A percentile compares a stretch with the other conserved stretches of the same genome.
Evolutionary conservation across 2,797 vertebrate genomes (phyloP).

Genomic region (Ara ararauna): DNA sequence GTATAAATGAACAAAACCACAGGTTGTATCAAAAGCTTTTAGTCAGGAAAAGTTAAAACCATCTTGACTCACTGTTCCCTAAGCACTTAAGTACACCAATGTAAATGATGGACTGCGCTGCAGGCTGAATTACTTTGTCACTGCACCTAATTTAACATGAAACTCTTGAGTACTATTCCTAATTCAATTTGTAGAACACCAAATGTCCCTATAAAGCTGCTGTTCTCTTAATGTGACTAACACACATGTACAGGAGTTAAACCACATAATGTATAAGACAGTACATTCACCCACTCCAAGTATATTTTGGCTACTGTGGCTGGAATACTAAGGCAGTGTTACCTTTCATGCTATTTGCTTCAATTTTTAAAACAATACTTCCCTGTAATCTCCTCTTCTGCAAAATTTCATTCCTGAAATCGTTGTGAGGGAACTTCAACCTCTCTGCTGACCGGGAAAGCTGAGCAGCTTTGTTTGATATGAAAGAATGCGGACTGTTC

Average conservation of each 20-base stretch:
- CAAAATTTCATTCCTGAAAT: neutral
- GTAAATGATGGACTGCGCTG: neutral
- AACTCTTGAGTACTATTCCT: neutral
- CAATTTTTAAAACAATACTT: neutral
- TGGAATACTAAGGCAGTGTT: neutral
- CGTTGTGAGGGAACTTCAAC: neutral
- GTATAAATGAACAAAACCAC: neutral
- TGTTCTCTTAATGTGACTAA: neutral
- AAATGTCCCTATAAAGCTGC: neutral
- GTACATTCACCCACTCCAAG: neutral
- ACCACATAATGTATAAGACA: neutral
- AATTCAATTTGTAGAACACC: neutral
- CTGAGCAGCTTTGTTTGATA: neutral
- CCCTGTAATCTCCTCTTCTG: neutral
- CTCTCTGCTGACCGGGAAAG: neutral
- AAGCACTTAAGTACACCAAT: neutral
- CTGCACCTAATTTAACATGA: neutral
- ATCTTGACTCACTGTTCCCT: neutral
- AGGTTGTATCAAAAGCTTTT: neutral
- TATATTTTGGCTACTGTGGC: neutral
- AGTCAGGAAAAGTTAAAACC: neutral
- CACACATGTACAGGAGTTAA: neutral
- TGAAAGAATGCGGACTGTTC: neutral
- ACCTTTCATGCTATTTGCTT: neutral
- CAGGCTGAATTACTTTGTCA: neutral